A percentile compares a stretch with the other conserved stretches of the same genome.
Conservation (phyloP, 2,797 vertebrate genomes). For the Sardinella longiceps region DNA sequence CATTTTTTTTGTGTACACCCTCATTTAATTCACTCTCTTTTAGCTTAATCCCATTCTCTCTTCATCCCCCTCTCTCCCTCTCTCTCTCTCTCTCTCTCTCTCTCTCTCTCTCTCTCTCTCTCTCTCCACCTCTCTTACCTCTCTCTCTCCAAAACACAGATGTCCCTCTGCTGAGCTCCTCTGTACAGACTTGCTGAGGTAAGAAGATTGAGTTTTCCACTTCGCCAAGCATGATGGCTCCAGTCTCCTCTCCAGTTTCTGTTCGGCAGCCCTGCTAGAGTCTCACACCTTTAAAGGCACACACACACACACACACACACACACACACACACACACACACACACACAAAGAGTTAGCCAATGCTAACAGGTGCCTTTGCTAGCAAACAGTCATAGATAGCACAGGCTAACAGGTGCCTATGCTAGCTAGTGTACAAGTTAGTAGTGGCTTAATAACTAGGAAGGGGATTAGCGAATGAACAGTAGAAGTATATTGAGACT, state of each 20-base stretch:
- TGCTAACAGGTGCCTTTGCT: not conserved
- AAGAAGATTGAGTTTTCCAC: constrained; percentile 83
- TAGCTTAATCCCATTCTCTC: not conserved
- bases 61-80: not conserved
- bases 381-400: not conserved
- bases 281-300: constrained; percentile 37
- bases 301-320: constrained; percentile 5
- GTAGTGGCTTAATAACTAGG: not conserved
- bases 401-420: not conserved
- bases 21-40: not conserved
- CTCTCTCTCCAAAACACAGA: constrained; percentile 58
- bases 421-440: too few relatives aligned
- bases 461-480: not conserved
- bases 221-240: constrained; percentile 72
- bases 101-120: not conserved
- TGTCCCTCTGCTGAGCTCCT: constrained; percentile 66
- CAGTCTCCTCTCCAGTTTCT: constrained; percentile 71
- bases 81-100: not conserved
- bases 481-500: not conserved
- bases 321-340: constrained; percentile 11
- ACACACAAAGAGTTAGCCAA: constrained; percentile 4
- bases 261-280: constrained; percentile 60
- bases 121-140: constrained; percentile 39
- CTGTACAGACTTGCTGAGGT: constrained; percentile 79
- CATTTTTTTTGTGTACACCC: not conserved